Evolutionary conservation across 2,113 vertebrate genomes (phyloP).

Genomic region (Ptyas mucosa): DNA sequence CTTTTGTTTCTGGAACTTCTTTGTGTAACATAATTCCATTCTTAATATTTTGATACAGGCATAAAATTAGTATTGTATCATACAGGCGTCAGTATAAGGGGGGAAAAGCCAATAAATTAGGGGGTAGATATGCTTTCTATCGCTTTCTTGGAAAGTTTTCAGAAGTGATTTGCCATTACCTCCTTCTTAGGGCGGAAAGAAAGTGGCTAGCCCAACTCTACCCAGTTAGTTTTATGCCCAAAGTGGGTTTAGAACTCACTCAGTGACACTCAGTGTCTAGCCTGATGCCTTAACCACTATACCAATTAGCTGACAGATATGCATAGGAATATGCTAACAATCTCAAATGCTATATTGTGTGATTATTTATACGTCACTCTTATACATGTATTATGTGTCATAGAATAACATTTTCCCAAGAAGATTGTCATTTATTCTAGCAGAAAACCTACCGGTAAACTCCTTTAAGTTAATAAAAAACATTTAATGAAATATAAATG

Average conservation of each 20-base stretch:
- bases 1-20: background rate
- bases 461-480: slow-evolving; percentile 7
- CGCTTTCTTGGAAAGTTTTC: background rate
- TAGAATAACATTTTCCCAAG: background rate
- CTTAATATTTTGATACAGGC: background rate
- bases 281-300: background rate
- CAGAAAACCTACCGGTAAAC: background rate
- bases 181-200: background rate
- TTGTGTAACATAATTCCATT: background rate
- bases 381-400: background rate
- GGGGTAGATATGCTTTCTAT: background rate
- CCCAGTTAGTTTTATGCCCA: background rate
- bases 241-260: background rate
- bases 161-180: background rate
- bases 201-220: background rate
- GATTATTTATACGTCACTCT: background rate
- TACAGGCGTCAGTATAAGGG: background rate
- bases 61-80: background rate
- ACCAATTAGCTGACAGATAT: background rate
- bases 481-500: slow-evolving; percentile 57
- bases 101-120: background rate
- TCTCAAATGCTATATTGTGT: background rate
- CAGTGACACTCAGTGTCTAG: background rate
- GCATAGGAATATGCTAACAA: background rate
- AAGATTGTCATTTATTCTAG: slow-evolving; percentile 1